Evolutionary conservation across 2,888 invertebrate genomes (phyloP).

Genomic region (Eupithecia exiguata): DNA sequence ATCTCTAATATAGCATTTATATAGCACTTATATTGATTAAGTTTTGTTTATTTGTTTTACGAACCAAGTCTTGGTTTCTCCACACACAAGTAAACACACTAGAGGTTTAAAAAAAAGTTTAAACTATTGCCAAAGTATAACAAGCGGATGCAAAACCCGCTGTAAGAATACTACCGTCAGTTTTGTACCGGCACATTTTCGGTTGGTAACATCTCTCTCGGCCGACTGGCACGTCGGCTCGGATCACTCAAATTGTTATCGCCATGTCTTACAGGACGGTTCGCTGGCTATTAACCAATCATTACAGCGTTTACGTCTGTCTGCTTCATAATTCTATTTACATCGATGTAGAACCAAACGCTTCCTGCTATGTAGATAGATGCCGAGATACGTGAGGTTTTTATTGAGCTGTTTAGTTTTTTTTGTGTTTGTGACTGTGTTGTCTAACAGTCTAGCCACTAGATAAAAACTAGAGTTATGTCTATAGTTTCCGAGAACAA

Average conservation of each 20-base stretch:
- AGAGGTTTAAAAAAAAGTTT: too few relatives aligned
- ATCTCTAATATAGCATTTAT: too few relatives aligned
- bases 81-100: too few relatives aligned
- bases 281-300: slow-evolving; percentile 62
- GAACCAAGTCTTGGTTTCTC: too few relatives aligned
- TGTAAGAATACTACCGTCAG: slow-evolving; percentile 13
- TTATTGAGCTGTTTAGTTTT: slow-evolving; percentile 9
- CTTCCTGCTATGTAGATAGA: slow-evolving; percentile 29
- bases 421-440: not conserved
- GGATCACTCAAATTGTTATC: slow-evolving; percentile 66
- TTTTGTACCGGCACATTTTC: slow-evolving; percentile 36
- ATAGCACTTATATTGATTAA: too few relatives aligned
- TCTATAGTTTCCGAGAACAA: not conserved
- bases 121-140: too few relatives aligned
- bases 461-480: not conserved
- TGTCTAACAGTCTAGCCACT: not conserved
- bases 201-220: slow-evolving; percentile 51
- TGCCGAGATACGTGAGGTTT: slow-evolving; percentile 27
- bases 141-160: too few relatives aligned
- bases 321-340: slow-evolving; percentile 46
- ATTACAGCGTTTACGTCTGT: slow-evolving; percentile 53
- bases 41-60: too few relatives aligned
- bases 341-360: slow-evolving; percentile 32
- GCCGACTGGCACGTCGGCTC: slow-evolving; percentile 57
- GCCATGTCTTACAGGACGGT: slow-evolving; percentile 51